phyloP scores from a whole-genome alignment of 30 jellyfish, hydroid and myxozoan species.

The Turritopsis rubra region DNA sequence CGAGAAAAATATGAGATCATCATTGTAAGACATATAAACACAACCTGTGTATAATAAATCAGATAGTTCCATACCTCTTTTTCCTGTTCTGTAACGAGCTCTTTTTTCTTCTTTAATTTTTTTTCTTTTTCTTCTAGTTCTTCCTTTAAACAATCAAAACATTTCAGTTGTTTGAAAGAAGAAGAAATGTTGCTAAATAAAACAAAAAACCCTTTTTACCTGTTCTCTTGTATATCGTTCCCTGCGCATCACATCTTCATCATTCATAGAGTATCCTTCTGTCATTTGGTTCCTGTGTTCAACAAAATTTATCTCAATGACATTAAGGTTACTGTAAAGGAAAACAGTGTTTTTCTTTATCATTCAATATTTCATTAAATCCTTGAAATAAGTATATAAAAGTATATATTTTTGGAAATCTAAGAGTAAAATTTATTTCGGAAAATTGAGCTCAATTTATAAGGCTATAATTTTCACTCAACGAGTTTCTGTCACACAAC shows the following conservation, averaged over 20 bases:
- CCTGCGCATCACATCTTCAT: neutral
- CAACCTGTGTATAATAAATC: neutral
- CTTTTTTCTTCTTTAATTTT: constrained; percentile 34
- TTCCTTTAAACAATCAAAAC: constrained; percentile 19
- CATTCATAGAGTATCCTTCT: neutral
- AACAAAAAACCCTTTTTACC: neutral
- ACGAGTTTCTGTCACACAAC: too few relatives aligned
- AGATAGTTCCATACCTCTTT: constrained; percentile 39
- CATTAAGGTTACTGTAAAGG: neutral
- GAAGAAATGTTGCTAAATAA: neutral
- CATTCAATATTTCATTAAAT: too few relatives aligned
- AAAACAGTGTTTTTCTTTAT: too few relatives aligned
- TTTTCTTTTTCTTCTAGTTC: constrained; percentile 47
- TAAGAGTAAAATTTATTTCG: too few relatives aligned
- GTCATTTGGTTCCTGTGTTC: neutral
- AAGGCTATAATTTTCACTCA: too few relatives aligned
- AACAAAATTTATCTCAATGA: neutral
- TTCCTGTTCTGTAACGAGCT: constrained; percentile 48
- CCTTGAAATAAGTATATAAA: too few relatives aligned
- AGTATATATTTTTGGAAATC: too few relatives aligned
- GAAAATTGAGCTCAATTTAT: too few relatives aligned
- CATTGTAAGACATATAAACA: neutral
- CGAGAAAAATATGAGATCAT: neutral
- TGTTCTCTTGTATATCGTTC: neutral
- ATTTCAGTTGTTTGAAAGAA: neutral